These are phyloP conservation scores for Eptesicus fuscus DNA, from an alignment of 2,113 vertebrate species.

Conservation along the genomic window DNA sequence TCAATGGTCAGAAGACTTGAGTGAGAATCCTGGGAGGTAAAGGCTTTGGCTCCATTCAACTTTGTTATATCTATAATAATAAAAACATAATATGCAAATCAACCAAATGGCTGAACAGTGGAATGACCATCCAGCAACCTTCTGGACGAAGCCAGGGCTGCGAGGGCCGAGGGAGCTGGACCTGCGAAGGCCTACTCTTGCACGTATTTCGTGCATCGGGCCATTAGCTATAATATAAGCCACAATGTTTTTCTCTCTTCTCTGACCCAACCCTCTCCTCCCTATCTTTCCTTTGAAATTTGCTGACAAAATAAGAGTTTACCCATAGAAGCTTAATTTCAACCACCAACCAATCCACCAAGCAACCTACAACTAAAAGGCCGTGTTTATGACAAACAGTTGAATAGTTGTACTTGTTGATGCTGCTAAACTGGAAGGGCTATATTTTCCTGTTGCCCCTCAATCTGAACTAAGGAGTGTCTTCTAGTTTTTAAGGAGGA, in stretches of 20 bases:
- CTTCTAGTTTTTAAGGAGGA: background rate
- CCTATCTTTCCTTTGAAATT: background rate
- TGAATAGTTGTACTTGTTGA: background rate
- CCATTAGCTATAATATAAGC: too few relatives aligned
- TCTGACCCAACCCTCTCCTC: background rate
- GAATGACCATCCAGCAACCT: too few relatives aligned
- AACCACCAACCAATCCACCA: background rate
- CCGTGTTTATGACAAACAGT: background rate
- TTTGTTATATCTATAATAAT: background rate
- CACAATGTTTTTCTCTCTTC: background rate
- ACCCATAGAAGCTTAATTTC: background rate
- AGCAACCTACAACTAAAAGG: background rate
- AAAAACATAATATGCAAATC: background rate
- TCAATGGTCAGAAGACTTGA: background rate
- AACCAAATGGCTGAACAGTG: too few relatives aligned
- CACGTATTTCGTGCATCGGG: too few relatives aligned
- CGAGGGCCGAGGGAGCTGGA: too few relatives aligned
- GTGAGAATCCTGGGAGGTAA: background rate
- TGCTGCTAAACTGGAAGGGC: background rate
- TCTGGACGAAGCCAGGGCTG: too few relatives aligned
- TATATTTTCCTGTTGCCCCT: background rate
- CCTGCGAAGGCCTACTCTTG: too few relatives aligned
- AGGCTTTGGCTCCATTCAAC: background rate
- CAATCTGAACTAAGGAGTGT: background rate
- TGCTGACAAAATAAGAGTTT: background rate